Base-by-base conservation (phyloP, 2,113 vertebrate genomes). In the Lanius collurio region DNA sequence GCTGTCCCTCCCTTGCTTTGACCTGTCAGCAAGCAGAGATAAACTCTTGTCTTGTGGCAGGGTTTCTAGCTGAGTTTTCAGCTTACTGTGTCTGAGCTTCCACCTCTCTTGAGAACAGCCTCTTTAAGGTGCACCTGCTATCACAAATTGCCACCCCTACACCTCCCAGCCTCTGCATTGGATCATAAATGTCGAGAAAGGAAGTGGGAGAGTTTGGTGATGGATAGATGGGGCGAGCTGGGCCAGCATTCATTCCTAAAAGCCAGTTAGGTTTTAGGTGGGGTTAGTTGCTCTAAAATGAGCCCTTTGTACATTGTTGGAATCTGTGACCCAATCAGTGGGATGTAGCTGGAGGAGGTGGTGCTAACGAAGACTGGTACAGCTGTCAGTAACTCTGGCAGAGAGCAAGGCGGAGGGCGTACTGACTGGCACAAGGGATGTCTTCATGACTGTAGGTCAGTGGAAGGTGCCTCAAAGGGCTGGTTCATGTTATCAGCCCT, bases 301-400 rank as follows among this genome's bases (percentile, higher is more conserved):
- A 96, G 91, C 55, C 90, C 93, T 98, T 98, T 98, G 97, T 98
- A 96, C 76, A 92, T 97, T 98, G 97, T 98, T 97, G 76, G 82
- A 90, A 57, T 90, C 74, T 60, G 59, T 93, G 95, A 89, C 92
- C 95, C 89, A 96, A 68, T 94, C 95, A 95, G 96, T 94, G 93
- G 90, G 94, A 95, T 44, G 70, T 89, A 69, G 93, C 89, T 91
- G 87, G 59, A 97, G 96, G 97, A 94, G 95, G 95, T 86, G 81
- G 91, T 94, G 97, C 95, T 87, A 84, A 79, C 4, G 4, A 96
- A 94, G 95, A 37, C 96, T 97, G 95, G 94, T 94, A 91, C 94
- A 83, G 93, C 95, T 75, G 92, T 89, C 88, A 86, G 64, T 89
- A 83, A 79, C 80, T 88, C 82, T 39, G 57, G 62, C 74, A 47